Percentiles rank a stretch among this genome's conserved stretches.
Conservation (phyloP, 2,797 vertebrate genomes). For the Acanthiza pusilla region DNA sequence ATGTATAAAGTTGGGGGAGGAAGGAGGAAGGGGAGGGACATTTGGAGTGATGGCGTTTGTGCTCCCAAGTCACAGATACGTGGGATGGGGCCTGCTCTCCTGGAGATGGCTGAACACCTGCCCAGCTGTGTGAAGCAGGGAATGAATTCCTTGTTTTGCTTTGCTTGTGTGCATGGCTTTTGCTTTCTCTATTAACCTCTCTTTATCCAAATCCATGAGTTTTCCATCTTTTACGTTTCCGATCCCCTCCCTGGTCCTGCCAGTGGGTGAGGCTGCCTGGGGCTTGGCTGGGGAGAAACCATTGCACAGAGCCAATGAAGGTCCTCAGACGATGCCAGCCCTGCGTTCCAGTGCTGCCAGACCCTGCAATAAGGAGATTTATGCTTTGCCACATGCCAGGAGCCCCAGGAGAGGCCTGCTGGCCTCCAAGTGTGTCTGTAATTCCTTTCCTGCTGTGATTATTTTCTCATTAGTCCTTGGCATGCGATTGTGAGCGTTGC, state of each 20-base stretch:
- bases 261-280: not conserved
- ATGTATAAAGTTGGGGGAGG: not conserved
- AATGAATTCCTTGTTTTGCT: not conserved
- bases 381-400: not conserved
- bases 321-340: not conserved
- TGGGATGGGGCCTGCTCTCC: not conserved
- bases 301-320: not conserved
- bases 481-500: rapidly evolving
- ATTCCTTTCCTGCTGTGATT: not conserved
- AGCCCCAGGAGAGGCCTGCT: rapidly evolving
- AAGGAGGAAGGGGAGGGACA: rapidly evolving
- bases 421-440: not conserved
- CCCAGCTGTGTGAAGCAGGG: not conserved
- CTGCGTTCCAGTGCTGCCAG: not conserved
- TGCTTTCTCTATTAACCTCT: not conserved
- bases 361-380: not conserved
- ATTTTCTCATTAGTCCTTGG: not conserved
- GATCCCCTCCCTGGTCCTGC: not conserved
- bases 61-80: rapidly evolving
- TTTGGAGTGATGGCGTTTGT: not conserved
- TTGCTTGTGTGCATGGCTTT: not conserved
- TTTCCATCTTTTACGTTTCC: not conserved
- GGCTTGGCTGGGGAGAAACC: not conserved
- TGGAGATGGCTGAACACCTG: not conserved
- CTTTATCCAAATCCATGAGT: not conserved